Evolutionary conservation across 2,888 invertebrate species (phyloP), one percentile per base, ranked within the genome.

Genomic region (Epinotia demarniana): DNA sequence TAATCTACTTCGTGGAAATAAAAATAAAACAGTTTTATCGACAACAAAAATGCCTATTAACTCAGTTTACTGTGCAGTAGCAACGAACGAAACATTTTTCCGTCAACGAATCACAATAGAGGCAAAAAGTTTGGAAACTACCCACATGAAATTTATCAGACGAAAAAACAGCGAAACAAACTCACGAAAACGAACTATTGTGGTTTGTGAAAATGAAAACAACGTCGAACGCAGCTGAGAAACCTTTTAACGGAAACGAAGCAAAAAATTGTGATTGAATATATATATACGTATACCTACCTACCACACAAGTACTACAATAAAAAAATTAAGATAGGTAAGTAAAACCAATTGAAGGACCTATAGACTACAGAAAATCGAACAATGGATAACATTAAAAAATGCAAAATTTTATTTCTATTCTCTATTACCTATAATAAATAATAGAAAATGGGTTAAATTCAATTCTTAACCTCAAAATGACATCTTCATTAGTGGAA

Each of bases 201-300:
- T 78, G 19, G 39, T 75, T 76, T 53, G 53, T 53, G 53, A 53
- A 53, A n/a, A 78, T 77, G 62, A 78, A 78, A 80, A 80, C 79
- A 79, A 78, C 46, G 18, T 53, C 55, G n/a, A 46, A 74, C 66
- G 27, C 71, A 78, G 79, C 80, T 77, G 79, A 81, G 82, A 80
- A 81, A 85, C 82, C 33, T 78, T 78, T 79, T 78, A 78, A 79
- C 79, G 80, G 3, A 11, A 53, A 49, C 18, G 19, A 9, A 27
- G 6, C 13, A n/a, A 53, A 64, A 57, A 63, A 68, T 5, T 46
- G n/a, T 27, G 13, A 68, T 57, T 55, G 13, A 67, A 39, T 58
- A 58, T 2, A 8, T 39, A 39, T 6, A 8, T 39, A 61, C 60
- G 13, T n/a, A n/a, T n/a, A n/a, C n/a, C n/a, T n/a, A n/a, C n/a